A percentile compares a stretch with the other conserved stretches of the same genome.
Conservation (phyloP, 2,797 vertebrate species). For the Acropternis orthonyx region DNA sequence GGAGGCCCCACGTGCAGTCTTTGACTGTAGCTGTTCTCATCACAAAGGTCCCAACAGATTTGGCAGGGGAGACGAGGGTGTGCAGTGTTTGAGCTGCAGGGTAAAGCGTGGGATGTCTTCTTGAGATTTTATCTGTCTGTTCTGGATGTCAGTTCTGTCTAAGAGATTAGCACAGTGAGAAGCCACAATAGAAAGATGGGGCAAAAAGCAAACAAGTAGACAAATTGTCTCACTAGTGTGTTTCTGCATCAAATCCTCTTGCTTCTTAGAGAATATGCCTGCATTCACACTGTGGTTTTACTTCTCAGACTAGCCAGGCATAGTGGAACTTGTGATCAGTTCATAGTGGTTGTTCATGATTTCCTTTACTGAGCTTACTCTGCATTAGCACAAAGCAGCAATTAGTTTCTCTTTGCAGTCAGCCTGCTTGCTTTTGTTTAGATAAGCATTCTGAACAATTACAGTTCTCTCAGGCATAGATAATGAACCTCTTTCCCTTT, state of each 20-base stretch:
- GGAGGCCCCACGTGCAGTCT: rapidly evolving
- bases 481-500: not conserved
- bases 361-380: not conserved
- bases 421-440: not conserved
- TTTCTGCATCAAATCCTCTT: not conserved
- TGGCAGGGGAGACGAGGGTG: not conserved
- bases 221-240: not conserved
- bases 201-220: not conserved
- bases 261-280: not conserved
- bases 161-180: not conserved
- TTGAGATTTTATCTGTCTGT: not conserved
- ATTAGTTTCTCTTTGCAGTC: not conserved
- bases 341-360: not conserved
- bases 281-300: not conserved
- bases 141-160: not conserved
- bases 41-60: not conserved
- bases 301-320: not conserved
- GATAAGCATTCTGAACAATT: not conserved
- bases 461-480: not conserved
- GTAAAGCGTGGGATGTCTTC: not conserved
- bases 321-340: not conserved
- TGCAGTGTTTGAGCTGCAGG: not conserved
- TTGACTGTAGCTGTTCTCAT: not conserved
- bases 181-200: rapidly evolving
- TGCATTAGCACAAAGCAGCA: not conserved